Base-by-base conservation (phyloP, 2,113 vertebrate species). In the Caretta caretta region DNA sequence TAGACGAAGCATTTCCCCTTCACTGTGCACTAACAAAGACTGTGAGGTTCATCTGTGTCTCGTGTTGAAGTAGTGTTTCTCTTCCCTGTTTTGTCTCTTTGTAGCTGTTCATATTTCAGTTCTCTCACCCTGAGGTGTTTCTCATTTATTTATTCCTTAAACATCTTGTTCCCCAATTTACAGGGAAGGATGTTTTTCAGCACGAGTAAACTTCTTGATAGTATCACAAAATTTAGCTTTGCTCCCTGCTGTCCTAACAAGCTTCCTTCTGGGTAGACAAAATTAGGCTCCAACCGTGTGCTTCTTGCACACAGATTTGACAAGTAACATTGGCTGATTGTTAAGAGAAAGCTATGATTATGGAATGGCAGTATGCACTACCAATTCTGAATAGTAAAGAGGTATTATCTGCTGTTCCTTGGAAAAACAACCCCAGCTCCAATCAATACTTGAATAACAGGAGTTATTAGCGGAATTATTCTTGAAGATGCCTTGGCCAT, bases 221-320 rank as follows among this genome's bases (percentile, higher is more conserved):
- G 94, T 93, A 93, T 97, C 97, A 97, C 93, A 89, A 96, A 97
- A 95, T 91, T 83, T 88, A 88, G 83, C 88, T 91, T 94, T 95
- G 84, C 92, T 95, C 90, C 38, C 97, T 10, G 27, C 89, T 88
- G 85, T 95, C 97, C 92, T 96, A 94, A 93, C 86, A 89, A 93
- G 92, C 88, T 98, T 98, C 94, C 16, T 90, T 95, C 97, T 91
- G 91, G 96, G 89, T 90, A 94, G 97, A 93, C 90, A 90, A 94
- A 97, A 96, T 88, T 76, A 96, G 97, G 92, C 82, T 78, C 84
- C 9, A 2, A 38, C 92, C 94, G 95, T 92, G 91, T 85, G 88
- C 65, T 95, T 92, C 93, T 95, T 97, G 84, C 3, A 3, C 94
- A 86, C 35, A 46, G 19, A 92, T 95, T 96, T 95, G 95, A 97